phyloP scores from a whole-genome alignment of 1,140 invertebrate species.

The Metopolophium dirhodum region DNA sequence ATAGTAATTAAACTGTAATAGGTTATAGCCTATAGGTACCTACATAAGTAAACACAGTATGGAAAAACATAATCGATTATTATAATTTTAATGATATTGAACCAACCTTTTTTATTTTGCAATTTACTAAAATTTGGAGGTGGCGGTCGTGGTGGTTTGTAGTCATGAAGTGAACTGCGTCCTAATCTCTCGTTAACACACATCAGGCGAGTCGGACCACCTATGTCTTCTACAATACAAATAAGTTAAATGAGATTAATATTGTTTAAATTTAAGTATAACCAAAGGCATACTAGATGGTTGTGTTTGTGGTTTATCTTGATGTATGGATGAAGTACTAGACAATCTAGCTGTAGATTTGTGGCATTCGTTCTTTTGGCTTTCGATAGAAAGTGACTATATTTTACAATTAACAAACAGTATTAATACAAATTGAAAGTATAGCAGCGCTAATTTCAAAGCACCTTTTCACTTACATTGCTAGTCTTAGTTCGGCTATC shows the following conservation, averaged over 20 bases:
- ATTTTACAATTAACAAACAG: conserved; percentile 4
- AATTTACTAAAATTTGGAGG: conserved; percentile 57
- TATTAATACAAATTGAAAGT: not conserved
- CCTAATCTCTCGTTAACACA: conserved; percentile 53
- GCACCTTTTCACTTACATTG: conserved; percentile 55
- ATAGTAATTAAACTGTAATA: not conserved
- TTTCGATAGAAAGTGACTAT: conserved; percentile 44
- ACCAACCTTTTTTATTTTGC: conserved; percentile 58
- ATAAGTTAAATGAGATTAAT: not conserved
- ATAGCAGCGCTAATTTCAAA: not conserved
- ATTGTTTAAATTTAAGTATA: not conserved
- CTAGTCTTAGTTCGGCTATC: conserved; percentile 58
- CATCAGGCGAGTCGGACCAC: conserved; percentile 28
- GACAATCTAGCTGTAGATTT: conserved; percentile 26
- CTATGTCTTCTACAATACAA: conserved; percentile 37
- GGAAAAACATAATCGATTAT: not conserved
- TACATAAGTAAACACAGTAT: not conserved
- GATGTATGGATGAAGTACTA: conserved; percentile 35
- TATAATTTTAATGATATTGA: not conserved
- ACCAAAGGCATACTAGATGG: conserved; percentile 16
- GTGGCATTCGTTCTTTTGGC: conserved; percentile 41
- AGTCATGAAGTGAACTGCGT: conserved; percentile 52
- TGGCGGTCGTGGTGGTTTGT: conserved; percentile 58
- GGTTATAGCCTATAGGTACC: not conserved
- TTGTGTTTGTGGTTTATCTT: conserved; percentile 30